phyloP scores from a whole-genome alignment of 2,888 invertebrate genomes.

The Platerodrilus igneus region DNA sequence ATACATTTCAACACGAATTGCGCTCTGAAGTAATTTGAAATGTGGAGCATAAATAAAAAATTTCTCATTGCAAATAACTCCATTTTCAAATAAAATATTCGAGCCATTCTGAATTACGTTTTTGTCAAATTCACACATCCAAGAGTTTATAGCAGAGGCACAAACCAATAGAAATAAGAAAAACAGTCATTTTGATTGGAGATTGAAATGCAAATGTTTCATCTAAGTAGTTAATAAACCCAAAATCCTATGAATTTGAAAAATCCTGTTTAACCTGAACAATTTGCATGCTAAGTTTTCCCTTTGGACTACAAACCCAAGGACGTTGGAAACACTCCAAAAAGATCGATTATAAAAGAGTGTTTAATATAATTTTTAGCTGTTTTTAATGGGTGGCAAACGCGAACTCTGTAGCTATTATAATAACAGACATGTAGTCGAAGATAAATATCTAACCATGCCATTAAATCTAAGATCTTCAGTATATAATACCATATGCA shows the following conservation, averaged over 20 bases:
- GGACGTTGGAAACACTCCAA: constrained; percentile 20
- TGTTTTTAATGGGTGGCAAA: constrained; percentile 27
- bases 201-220: not conserved
- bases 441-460: constrained; percentile 25
- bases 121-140: constrained; percentile 16
- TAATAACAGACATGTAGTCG: constrained; percentile 28
- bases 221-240: constrained; percentile 10
- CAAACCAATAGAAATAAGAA: constrained; percentile 12
- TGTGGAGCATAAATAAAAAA: constrained; percentile 7
- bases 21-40: constrained; percentile 5
- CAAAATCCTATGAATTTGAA: constrained; percentile 22
- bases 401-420: constrained; percentile 21
- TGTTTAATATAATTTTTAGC: constrained; percentile 21
- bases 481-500: constrained; percentile 5
- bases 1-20: constrained; percentile 1
- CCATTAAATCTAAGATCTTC: constrained; percentile 18
- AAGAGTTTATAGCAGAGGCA: constrained; percentile 6
- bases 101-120: not conserved
- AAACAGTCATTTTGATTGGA: not conserved
- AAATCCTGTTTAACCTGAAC: constrained; percentile 7
- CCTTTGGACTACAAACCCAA: no score
- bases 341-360: constrained; percentile 22
- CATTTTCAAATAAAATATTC: not conserved
- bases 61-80: constrained; percentile 2
- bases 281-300: not conserved